Percentiles rank a stretch among this genome's conserved stretches.
These are phyloP conservation scores for Siniperca obscura DNA, from an alignment of 2,797 vertebrate genomes.

Conservation along the genomic window DNA sequence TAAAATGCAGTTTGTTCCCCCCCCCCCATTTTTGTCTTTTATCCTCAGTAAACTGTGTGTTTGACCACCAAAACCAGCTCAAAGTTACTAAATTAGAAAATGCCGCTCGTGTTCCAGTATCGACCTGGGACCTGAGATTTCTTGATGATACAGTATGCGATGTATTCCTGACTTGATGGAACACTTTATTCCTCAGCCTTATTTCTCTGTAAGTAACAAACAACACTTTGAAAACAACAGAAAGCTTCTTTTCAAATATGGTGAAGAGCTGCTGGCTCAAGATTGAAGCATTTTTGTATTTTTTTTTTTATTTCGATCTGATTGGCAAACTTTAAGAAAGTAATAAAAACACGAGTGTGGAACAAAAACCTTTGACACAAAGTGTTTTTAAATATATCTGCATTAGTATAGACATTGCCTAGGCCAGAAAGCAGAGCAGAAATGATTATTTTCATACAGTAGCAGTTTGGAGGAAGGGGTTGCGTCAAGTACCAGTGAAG, in stretches of 20 bases:
- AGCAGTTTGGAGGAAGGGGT: background rate
- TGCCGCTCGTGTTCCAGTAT: background rate
- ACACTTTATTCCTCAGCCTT: background rate
- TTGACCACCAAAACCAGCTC: constrained; percentile 11
- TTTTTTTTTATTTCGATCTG: background rate
- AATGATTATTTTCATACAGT: background rate
- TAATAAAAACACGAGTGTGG: background rate
- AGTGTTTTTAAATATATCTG: background rate
- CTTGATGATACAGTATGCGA: background rate
- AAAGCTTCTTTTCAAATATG: background rate
- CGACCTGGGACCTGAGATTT: constrained; percentile 7
- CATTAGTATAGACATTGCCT: background rate
- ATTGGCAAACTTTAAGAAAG: background rate
- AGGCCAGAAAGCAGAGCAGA: background rate
- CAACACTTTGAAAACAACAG: background rate
- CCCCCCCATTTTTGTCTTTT: background rate
- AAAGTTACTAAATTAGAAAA: background rate
- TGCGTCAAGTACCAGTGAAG: background rate
- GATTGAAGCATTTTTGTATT: background rate
- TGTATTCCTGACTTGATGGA: background rate
- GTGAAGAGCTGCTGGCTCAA: background rate
- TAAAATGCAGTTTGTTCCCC: background rate
- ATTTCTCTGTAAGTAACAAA: background rate
- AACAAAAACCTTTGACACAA: background rate
- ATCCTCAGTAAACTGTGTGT: background rate